Evolutionary conservation across 1,140 invertebrate species (phyloP).

Genomic region (Megalopta genalis): DNA sequence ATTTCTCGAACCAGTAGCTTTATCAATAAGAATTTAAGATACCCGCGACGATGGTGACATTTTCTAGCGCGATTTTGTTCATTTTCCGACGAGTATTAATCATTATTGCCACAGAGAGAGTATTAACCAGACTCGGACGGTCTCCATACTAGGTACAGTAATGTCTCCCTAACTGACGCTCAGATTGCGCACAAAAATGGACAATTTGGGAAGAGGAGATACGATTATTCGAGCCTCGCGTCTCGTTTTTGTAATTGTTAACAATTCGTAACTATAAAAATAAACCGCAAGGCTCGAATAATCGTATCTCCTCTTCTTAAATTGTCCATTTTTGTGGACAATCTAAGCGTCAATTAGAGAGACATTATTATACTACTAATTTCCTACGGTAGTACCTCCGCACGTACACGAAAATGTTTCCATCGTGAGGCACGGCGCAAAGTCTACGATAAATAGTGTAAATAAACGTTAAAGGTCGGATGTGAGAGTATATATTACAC

Average conservation of each 20-base stretch:
- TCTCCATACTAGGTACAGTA: neutral
- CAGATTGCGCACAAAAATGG: too few relatives aligned
- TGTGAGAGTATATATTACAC: neutral
- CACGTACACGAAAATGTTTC: neutral
- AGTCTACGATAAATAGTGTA: neutral
- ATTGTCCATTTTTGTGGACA: too few relatives aligned
- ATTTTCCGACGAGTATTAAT: neutral
- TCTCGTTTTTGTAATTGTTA: too few relatives aligned
- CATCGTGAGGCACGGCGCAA: neutral
- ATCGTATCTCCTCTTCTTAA: too few relatives aligned
- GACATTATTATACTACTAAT: too few relatives aligned
- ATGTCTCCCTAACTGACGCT: too few relatives aligned
- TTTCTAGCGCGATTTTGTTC: neutral
- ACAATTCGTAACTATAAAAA: too few relatives aligned
- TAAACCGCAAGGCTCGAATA: too few relatives aligned
- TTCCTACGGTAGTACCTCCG: neutral
- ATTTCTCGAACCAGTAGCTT: neutral
- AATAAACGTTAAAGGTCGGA: neutral
- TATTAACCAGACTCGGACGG: slow-evolving; percentile 7
- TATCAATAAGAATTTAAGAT: neutral
- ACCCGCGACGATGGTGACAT: slow-evolving; percentile 8
- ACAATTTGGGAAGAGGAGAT: too few relatives aligned
- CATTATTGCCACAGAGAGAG: neutral
- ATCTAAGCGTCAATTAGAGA: too few relatives aligned
- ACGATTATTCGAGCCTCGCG: too few relatives aligned